phyloP scores from a whole-genome alignment of 2,888 invertebrate species.

The Xiphydria camelus region DNA sequence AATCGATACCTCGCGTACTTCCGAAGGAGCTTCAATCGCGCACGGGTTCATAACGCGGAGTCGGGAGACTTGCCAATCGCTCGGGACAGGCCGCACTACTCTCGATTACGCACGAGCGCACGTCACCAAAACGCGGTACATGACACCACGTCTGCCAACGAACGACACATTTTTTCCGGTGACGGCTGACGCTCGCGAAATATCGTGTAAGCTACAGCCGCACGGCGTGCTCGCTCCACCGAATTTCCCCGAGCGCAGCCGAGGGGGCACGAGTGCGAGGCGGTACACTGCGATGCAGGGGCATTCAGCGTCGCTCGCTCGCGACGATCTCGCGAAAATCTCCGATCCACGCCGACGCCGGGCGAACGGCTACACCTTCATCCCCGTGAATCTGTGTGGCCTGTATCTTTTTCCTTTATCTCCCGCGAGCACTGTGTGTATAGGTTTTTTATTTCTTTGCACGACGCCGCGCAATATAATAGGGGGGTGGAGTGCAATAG shows the following conservation, averaged over 20 bases:
- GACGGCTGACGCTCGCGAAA: slow-evolving; percentile 17
- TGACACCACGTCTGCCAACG: slow-evolving; percentile 14
- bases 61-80: slow-evolving; percentile 1
- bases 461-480: no score
- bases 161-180: slow-evolving; percentile 12
- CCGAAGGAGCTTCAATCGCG: slow-evolving; percentile 23
- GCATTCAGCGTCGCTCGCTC: no score
- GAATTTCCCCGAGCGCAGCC: slow-evolving; percentile 17
- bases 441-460: background rate
- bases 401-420: background rate
- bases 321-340: no score
- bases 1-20: slow-evolving; percentile 27
- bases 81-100: background rate
- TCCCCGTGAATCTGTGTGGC: no score
- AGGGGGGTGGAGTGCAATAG: no score
- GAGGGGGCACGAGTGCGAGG: slow-evolving; percentile 18
- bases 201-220: slow-evolving; percentile 24
- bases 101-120: background rate
- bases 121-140: background rate
- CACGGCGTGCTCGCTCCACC: slow-evolving; percentile 19
- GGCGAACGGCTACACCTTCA: no score
- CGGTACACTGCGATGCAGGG: no score
- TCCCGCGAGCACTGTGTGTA: background rate
- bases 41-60: slow-evolving; percentile 12
- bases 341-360: no score